Conservation (phyloP, 2,797 vertebrate species). For the Triplophysa bombifrons region DNA sequence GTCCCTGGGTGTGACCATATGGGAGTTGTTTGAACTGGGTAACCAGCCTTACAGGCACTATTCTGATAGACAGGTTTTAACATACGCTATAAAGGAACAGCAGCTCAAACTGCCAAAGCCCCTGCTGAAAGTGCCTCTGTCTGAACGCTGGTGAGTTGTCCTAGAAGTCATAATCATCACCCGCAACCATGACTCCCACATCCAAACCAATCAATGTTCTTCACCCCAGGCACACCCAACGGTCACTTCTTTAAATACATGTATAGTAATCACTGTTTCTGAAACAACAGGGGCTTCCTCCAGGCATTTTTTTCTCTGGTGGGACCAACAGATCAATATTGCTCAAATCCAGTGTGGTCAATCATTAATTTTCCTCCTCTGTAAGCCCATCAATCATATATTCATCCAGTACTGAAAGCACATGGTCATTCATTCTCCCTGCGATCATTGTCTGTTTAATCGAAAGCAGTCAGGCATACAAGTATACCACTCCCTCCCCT, state of each 20-base stretch:
- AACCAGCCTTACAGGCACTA: conserved; percentile 91
- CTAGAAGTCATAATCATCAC: conserved; percentile 41
- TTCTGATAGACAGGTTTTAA: conserved; percentile 94
- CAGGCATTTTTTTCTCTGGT: conserved; percentile 57
- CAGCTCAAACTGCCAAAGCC: conserved; percentile 95
- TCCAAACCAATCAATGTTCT: conserved; percentile 46
- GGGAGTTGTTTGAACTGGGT: conserved; percentile 96
- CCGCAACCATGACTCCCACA: conserved; percentile 21
- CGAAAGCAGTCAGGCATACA: conserved; percentile 2
- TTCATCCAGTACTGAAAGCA: conserved; percentile 60
- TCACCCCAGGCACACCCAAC: conserved; percentile 40
- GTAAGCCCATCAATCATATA: conserved; percentile 55
- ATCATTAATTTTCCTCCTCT: conserved; percentile 49
- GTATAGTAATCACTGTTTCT: conserved; percentile 40
- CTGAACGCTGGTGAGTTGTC: conserved; percentile 91
- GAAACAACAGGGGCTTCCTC: conserved; percentile 28
- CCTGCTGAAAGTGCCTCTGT: conserved; percentile 85
- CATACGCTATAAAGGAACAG: conserved; percentile 94
- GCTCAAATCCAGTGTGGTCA: conserved; percentile 61
- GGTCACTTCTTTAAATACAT: conserved; percentile 40
- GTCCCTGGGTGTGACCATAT: conserved; percentile 93
- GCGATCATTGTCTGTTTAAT: conserved; percentile 39
- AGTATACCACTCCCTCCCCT: conserved; percentile 7
- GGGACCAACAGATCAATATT: conserved; percentile 62
- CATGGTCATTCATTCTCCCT: conserved; percentile 42